phyloP scores from a whole-genome alignment of 1,140 invertebrate species.

The Zaprionus tsacasi region DNA sequence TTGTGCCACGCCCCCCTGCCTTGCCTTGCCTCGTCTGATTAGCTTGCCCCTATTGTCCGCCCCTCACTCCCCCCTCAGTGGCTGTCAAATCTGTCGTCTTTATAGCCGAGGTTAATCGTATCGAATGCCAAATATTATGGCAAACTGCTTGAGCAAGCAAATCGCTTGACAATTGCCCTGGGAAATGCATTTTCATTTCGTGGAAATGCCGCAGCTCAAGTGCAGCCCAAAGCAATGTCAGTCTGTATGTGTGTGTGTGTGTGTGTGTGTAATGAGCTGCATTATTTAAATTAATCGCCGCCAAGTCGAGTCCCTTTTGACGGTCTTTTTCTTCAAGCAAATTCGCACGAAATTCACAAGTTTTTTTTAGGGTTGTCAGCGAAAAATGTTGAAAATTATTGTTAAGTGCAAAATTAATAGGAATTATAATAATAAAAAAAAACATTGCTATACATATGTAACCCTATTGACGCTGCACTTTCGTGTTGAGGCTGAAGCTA shows the following conservation, averaged over 20 bases:
- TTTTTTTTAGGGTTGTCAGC: constrained; percentile 52
- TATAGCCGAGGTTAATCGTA: constrained; percentile 5
- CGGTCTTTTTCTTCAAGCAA: constrained; percentile 34
- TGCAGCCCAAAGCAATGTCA: neutral
- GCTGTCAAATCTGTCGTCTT: neutral
- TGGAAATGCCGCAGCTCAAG: neutral
- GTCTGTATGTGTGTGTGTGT: constrained; percentile 1
- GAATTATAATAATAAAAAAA: constrained; percentile 52
- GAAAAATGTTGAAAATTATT: constrained; percentile 46
- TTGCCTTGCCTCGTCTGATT: constrained; percentile 43
- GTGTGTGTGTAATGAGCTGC: neutral
- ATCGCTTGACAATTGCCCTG: neutral
- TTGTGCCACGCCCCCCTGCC: constrained; percentile 37
- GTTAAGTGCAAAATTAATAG: constrained; percentile 64
- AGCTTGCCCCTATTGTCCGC: constrained; percentile 34
- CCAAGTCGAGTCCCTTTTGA: constrained; percentile 29
- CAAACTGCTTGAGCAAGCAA: constrained; percentile 1
- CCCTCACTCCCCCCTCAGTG: neutral
- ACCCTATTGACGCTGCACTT: constrained; percentile 29
- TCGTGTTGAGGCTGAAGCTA: constrained; percentile 28
- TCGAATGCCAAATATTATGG: constrained; percentile 5
- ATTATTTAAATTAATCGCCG: constrained; percentile 49
- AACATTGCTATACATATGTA: neutral
- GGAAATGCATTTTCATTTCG: constrained; percentile 7
- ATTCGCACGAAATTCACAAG: constrained; percentile 56